Conservation (phyloP, 1,140 invertebrate genomes). For the Agraylea sexmaculata region DNA sequence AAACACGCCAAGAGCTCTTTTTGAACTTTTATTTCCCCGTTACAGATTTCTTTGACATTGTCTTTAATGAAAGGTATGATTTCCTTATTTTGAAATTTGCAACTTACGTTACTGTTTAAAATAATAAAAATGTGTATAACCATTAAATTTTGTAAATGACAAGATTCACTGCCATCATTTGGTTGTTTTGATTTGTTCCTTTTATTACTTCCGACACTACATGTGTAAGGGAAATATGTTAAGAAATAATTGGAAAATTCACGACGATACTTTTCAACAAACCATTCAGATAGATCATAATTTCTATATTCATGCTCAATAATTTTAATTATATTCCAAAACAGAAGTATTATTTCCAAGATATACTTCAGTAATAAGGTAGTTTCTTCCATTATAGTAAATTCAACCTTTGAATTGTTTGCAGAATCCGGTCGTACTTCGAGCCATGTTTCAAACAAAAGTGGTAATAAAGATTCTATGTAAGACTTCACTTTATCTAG, state of each 20-base stretch:
- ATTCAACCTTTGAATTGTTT: constrained; percentile 27
- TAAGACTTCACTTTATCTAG: constrained; percentile 39
- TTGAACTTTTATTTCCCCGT: too few relatives aligned
- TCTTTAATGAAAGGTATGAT: too few relatives aligned
- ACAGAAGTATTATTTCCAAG: constrained; percentile 41
- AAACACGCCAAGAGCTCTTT: constrained; percentile 31
- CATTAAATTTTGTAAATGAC: constrained; percentile 35
- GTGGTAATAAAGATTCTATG: constrained; percentile 49
- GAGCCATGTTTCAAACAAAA: constrained; percentile 61
- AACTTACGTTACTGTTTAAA: constrained; percentile 32
- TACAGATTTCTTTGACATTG: too few relatives aligned
- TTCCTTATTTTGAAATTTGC: constrained; percentile 28
- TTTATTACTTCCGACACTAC: constrained; percentile 15
- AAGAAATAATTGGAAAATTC: constrained; percentile 40
- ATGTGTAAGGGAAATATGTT: constrained; percentile 41
- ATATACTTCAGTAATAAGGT: constrained; percentile 42
- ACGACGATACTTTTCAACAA: constrained; percentile 39
- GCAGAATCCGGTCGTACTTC: constrained; percentile 46
- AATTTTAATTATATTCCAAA: constrained; percentile 41
- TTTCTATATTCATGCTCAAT: constrained; percentile 26
- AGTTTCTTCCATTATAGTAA: constrained; percentile 42
- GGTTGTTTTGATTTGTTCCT: constrained; percentile 21
- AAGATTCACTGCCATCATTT: constrained; percentile 19
- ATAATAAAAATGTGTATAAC: constrained; percentile 39
- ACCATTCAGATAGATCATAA: constrained; percentile 31